Percentiles rank a stretch among this genome's conserved stretches.
Evolutionary conservation across 92 coral and sea anemone species (phyloP).

Genomic region (Muricea muricata): DNA sequence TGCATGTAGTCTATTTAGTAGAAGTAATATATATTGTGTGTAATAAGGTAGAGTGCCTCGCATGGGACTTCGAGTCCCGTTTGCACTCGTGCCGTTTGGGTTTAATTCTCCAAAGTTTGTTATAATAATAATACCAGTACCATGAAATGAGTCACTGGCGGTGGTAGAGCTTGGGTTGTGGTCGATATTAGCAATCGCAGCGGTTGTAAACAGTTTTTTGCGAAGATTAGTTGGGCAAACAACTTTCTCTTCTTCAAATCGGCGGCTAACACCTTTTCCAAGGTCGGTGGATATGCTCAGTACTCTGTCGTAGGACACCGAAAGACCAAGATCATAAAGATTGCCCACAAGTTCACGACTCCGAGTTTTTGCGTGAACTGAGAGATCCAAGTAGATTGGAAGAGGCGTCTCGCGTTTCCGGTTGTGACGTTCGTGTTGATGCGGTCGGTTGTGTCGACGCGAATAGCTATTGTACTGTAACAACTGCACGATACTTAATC

Average conservation of each 20-base stretch:
- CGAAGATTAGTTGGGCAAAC: conserved; percentile 38
- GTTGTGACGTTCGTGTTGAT: too few relatives aligned
- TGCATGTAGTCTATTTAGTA: too few relatives aligned
- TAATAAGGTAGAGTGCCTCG: too few relatives aligned
- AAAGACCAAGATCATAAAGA: conserved; percentile 32
- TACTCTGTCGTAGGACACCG: conserved; percentile 34
- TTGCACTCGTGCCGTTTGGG: too few relatives aligned
- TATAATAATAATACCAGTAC: conserved; percentile 44
- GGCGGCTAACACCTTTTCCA: conserved; percentile 12
- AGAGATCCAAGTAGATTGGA: too few relatives aligned
- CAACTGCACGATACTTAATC: too few relatives aligned
- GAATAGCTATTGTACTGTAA: too few relatives aligned
- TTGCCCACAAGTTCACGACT: conserved; percentile 26
- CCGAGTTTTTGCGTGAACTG: neutral
- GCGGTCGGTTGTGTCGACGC: too few relatives aligned
- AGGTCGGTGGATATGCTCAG: conserved; percentile 20
- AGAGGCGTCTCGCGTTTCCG: too few relatives aligned
- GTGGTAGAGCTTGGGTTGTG: conserved; percentile 29
- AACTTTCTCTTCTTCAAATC: conserved; percentile 19
- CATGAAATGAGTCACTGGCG: conserved; percentile 37
- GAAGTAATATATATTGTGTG: too few relatives aligned
- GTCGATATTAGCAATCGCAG: conserved; percentile 34
- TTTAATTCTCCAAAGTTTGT: too few relatives aligned
- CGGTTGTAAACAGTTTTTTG: conserved; percentile 27
- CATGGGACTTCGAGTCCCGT: too few relatives aligned